phyloP scores from a whole-genome alignment of 2,113 vertebrate species.

The Burhinus oedicnemus region DNA sequence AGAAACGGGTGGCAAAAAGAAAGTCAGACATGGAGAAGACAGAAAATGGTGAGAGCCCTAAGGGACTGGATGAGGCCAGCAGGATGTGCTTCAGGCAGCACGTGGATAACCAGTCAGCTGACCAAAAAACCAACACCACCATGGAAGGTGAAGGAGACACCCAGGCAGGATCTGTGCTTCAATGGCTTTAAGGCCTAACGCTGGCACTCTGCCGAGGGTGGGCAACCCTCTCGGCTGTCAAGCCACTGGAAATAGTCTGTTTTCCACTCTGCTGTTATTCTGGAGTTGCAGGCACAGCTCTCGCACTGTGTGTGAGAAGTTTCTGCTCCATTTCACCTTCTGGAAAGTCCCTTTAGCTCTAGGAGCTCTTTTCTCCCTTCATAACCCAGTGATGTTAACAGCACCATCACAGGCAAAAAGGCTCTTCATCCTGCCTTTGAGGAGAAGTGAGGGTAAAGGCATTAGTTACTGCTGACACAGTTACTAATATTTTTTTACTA shows the following conservation, averaged over 20 bases:
- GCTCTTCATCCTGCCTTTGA: not conserved
- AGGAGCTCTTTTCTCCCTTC: not conserved
- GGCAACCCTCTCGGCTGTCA: not conserved
- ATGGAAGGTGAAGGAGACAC: not conserved
- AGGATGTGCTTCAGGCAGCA: not conserved
- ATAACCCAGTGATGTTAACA: not conserved
- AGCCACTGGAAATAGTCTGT: not conserved
- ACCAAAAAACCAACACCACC: not conserved
- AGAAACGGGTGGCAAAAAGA: not conserved
- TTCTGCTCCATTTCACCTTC: not conserved
- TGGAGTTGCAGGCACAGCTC: not conserved
- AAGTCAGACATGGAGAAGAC: not conserved
- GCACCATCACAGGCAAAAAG: not conserved
- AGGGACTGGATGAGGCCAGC: not conserved
- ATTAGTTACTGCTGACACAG: not conserved
- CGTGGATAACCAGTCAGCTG: not conserved
- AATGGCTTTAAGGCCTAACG: rapidly evolving
- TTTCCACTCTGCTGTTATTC: not conserved
- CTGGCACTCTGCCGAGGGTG: not conserved
- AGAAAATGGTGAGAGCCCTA: not conserved
- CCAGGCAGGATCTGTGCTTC: not conserved
- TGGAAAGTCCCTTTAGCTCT: not conserved
- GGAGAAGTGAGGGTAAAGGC: not conserved
- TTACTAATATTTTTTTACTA: not conserved
- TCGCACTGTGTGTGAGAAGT: rapidly evolving